Conservation (phyloP, 2,888 invertebrate species). For the Eupithecia subumbrata region DNA sequence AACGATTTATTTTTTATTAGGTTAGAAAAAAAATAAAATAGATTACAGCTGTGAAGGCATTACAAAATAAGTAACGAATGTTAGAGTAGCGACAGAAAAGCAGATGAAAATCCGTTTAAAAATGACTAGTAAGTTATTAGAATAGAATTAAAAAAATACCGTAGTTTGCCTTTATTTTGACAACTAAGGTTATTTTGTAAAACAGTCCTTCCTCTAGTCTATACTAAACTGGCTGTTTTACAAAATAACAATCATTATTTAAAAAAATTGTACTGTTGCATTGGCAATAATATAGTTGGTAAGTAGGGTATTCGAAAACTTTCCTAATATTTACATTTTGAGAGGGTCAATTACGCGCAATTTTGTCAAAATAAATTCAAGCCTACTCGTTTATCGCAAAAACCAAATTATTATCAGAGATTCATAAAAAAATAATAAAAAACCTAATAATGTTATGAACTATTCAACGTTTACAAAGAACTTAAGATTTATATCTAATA, state of each 20-base stretch:
- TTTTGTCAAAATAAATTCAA: conserved; percentile 11
- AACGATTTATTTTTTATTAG: not conserved
- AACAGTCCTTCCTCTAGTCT: too few species aligned
- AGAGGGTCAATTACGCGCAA: not conserved
- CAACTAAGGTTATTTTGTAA: too few species aligned
- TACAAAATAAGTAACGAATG: not conserved
- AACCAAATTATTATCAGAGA: not conserved
- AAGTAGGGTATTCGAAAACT: not conserved
- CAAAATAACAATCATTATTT: not conserved
- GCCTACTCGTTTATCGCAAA: not conserved
- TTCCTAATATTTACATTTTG: not conserved
- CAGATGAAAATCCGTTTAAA: conserved; percentile 56
- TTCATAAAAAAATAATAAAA: not conserved
- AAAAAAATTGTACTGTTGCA: not conserved
- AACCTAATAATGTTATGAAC: not conserved
- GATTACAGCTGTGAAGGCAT: not conserved
- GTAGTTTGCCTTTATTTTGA: conserved; percentile 19
- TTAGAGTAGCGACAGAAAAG: not conserved
- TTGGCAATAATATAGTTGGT: not conserved
- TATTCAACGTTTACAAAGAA: not conserved
- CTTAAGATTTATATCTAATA: not conserved
- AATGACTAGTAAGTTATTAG: conserved; percentile 64
- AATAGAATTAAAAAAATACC: conserved; percentile 17
- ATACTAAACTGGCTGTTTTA: too few species aligned
- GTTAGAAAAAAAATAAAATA: not conserved